These are phyloP conservation scores for Silvanus unidentatus DNA, from an alignment of 2,888 invertebrate genomes.

Conservation along the genomic window DNA sequence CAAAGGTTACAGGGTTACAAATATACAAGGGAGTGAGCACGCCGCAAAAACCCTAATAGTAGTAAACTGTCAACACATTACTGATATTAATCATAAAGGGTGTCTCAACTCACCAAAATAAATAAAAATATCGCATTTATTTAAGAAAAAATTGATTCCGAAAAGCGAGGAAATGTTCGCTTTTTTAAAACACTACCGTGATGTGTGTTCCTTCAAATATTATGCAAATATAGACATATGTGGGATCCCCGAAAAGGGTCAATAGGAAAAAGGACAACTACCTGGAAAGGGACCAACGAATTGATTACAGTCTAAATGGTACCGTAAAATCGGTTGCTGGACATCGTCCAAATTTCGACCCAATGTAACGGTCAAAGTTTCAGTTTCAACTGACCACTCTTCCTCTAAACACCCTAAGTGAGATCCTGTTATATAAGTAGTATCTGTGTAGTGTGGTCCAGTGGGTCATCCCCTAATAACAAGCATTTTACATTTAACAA, in stretches of 20 bases:
- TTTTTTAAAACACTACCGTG: constrained; percentile 4
- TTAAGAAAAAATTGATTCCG: too few relatives aligned
- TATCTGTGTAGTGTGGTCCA: too few relatives aligned
- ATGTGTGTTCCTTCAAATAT: constrained; percentile 7
- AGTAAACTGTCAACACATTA: constrained; percentile 48
- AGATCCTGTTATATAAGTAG: constrained; percentile 5
- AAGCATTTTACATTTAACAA: neutral
- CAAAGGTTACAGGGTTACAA: constrained; percentile 30
- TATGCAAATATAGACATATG: constrained; percentile 7
- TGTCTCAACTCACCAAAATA: neutral
- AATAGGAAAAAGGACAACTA: constrained; percentile 30
- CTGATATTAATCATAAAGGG: constrained; percentile 46
- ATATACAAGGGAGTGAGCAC: constrained; percentile 47
- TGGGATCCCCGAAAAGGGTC: constrained; percentile 14
- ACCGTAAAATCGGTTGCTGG: constrained; percentile 4
- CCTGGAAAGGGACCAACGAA: constrained; percentile 37
- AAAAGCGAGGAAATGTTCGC: neutral
- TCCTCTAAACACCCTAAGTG: too few relatives aligned
- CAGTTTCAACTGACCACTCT: too few relatives aligned
- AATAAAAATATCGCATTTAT: neutral
- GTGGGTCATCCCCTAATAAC: neutral
- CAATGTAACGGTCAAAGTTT: too few relatives aligned
- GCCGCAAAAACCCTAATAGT: constrained; percentile 47
- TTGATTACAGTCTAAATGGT: constrained; percentile 11
- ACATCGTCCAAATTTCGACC: too few relatives aligned